Evolutionary conservation across 2,888 invertebrate species (phyloP), one percentile per base, ranked within the genome.

Genomic region (Euphydryas editha): DNA sequence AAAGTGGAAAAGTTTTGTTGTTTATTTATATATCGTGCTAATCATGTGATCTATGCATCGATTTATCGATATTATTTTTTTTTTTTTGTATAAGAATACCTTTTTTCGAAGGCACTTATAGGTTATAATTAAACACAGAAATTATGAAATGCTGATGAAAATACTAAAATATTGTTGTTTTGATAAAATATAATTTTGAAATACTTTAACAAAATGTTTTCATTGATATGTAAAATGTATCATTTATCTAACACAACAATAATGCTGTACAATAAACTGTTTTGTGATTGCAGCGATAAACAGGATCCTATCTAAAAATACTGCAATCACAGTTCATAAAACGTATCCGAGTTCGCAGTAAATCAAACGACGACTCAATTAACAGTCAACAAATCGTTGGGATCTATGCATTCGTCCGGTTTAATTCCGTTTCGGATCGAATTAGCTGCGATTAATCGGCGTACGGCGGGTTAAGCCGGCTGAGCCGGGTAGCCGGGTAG

Each of bases 331-430:
- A 17, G 36, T 36, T 47, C 20, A 54, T 54, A 17, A 18, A 36
- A 54, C 54, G 54, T 54, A 54, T 54, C 18, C 15, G 42, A 67
- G 62, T 62, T 49, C 10, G 72, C 78, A 74, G 76, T 85, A 80
- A 81, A 85, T 85, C 84, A 84, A 78, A 80, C 71, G 77, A 73
- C 70, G 78, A 82, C 79, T 84, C 84, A 85, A 87, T 87, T 84
- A 86, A 81, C 85, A 86, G 81, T 80, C 81, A 87, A 92, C 92
- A 91, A 92, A 92, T 92, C 83, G 90, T 86, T 79, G 83, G 90
- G 92, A 86, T 92, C 89, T 91, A 88, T 88, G 84, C 87, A 90
- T 89, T 90, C 87, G 91, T 88, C 90, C 90, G 87, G 86, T 90
- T 87, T 89, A 90, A 91, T 90, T 91, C 91, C 85, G 87, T 88